Conservation (phyloP, 2,113 vertebrate species). For the Globicephala melas region DNA sequence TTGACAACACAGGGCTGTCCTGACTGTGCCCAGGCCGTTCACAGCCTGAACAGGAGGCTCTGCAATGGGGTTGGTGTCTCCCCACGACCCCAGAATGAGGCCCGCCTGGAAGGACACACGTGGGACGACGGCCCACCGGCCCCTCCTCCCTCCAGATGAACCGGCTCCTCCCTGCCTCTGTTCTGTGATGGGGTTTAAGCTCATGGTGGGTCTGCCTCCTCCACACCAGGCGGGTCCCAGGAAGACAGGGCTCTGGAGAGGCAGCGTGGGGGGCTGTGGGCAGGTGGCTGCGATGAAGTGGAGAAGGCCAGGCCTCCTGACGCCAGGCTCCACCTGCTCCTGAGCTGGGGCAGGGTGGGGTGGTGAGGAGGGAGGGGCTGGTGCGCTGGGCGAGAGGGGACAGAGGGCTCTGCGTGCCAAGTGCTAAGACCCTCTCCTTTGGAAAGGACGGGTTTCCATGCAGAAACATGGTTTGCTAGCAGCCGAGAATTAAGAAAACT, state of each 20-base stretch:
- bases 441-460: fast-evolving
- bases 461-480: not conserved
- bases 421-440: not conserved
- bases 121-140: fast-evolving
- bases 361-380: not conserved
- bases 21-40: fast-evolving
- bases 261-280: not conserved
- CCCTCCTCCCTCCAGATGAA: not conserved
- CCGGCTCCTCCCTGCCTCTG: not conserved
- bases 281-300: not conserved
- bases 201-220: fast-evolving
- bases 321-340: fast-evolving
- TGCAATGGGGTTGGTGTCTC: fast-evolving
- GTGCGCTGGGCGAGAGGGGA: fast-evolving
- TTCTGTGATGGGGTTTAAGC: not conserved
- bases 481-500: not conserved
- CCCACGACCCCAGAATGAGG: not conserved
- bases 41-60: fast-evolving
- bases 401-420: fast-evolving
- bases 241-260: not conserved
- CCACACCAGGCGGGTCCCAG: not conserved
- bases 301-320: fast-evolving
- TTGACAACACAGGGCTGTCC: fast-evolving
- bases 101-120: not conserved
- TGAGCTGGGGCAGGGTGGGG: fast-evolving